Base-by-base conservation (phyloP, 2,888 invertebrate species). In the Drosophila koepferae region DNA sequence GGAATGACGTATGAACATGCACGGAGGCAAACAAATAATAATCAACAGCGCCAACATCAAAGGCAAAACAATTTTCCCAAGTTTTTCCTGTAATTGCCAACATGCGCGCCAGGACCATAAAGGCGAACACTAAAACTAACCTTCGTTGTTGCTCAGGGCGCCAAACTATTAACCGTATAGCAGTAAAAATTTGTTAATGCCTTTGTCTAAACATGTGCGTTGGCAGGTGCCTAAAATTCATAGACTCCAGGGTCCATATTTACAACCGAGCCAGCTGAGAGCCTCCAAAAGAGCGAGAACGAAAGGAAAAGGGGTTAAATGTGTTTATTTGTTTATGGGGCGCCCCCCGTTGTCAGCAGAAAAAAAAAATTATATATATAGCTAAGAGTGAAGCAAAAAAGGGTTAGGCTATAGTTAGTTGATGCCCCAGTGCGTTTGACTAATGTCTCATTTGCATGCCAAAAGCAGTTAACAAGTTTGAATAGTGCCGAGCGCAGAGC, bases 121-220 rank as follows among this genome's bases (percentile, higher is more conserved):
- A 73, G 61, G 59, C 34, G 49, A 70, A 28, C 68, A 23, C 28
- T 28, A 72, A 72, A 23, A 41, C 49, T 40, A 56, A 28, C 38
- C 46, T n/a, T 41, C 14, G 14, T 18, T 34, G 38, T 49, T 34
- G 34, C 34, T 38, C 60, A 48, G 69, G 87, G 89, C 90, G 85
- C 88, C 86, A 90, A 81, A 87, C 90, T 74, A 90, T 90, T 86
- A 85, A 90, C 74, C 69, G 75, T 77, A 83, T 76, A 81, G 89
- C 83, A 82, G 83, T 90, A 90, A 91, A 91, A 89, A 90, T 87
- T 90, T 91, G 91, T 91, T 91, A 90, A 90, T 91, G 86, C 77
- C 80, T 81, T 85, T 81, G 84, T 88, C 83, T 80, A 80, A 88
- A 70, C 89, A 77, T 82, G 72, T 85, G 77, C 83, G 83, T 86